Conservation (phyloP, 2,888 invertebrate genomes). For the Endotricha flammealis region DNA sequence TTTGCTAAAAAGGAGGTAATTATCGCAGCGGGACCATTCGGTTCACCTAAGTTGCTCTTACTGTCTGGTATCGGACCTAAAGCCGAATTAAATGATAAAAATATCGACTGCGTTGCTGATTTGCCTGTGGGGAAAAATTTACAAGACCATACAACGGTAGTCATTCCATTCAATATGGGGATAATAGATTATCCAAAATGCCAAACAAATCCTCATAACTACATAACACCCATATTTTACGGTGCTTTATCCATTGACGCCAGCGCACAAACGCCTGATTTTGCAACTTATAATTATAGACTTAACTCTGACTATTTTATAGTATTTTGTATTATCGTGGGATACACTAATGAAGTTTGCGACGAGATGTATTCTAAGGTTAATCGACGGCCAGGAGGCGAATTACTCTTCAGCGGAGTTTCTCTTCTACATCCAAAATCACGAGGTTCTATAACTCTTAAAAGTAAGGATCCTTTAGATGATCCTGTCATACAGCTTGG, state of each 20-base stretch:
- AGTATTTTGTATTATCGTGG: too few relatives aligned
- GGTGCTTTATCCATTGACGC: not conserved
- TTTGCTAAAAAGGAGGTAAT: slow-evolving; percentile 41
- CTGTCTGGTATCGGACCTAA: slow-evolving; percentile 50
- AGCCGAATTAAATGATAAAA: slow-evolving; percentile 33
- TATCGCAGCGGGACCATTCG: slow-evolving; percentile 45
- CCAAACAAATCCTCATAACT: slow-evolving; percentile 26
- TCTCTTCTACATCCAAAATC: slow-evolving; percentile 40
- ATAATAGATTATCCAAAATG: slow-evolving; percentile 19
- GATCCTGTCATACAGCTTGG: slow-evolving; percentile 18
- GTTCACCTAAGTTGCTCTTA: slow-evolving; percentile 51
- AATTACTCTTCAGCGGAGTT: slow-evolving; percentile 13
- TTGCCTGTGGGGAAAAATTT: slow-evolving; percentile 45
- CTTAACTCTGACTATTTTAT: not conserved
- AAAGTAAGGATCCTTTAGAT: slow-evolving; percentile 19
- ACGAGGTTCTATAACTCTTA: slow-evolving; percentile 23
- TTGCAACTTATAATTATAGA: not conserved
- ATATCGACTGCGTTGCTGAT: slow-evolving; percentile 34
- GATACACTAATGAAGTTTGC: slow-evolving; percentile 42
- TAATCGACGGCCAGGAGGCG: slow-evolving; percentile 12
- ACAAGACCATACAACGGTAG: slow-evolving; percentile 35
- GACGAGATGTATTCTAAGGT: slow-evolving; percentile 22
- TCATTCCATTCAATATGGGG: slow-evolving; percentile 23
- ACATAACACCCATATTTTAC: slow-evolving; percentile 28
- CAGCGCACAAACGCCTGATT: not conserved